Base-by-base conservation (phyloP, 2,113 vertebrate genomes). In the Silurus meridionalis region DNA sequence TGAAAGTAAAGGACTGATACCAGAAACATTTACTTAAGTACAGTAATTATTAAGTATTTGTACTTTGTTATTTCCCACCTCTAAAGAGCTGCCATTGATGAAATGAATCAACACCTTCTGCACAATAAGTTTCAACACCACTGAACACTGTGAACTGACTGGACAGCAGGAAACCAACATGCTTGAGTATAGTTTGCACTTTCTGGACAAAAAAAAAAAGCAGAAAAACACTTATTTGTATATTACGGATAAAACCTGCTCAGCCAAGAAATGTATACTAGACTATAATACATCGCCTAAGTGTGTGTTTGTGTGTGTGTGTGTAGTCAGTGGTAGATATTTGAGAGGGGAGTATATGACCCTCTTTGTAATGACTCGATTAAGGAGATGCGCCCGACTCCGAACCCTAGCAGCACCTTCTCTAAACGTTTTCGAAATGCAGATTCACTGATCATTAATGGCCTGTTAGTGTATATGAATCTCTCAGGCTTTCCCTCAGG, bases 371-470 rank as follows among this genome's bases (percentile, higher is more conserved):
- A 84, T 75, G 77, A 82, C 67, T 84, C 81, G 81, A 81, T 84
- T 87, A 87, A 78, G 79, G 57, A 72, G 72, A 83, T 15, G 19
- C 66, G 13, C 60, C 83, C 64, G 67, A 79, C 55, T 57, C 63
- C 72, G 74, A 83, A 64, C 66, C 11, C 52, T 6, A 52, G 23
- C 74, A n/a, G 5, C 23, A 37, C 23, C 52, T 23, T 74, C 85
- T 53, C 80, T 86, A 84, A 84, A 86, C 58, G 15, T 46, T 17
- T 77, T 81, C 52, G 37, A 86, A 77, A 86, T 87, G 85, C 82
- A 77, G 82, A 89, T 86, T 82, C 77, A 61, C 85, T 83, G n/a
- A 86, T 84, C 66, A 84, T 89, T 89, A 89, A 71, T 52, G 77
- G 60, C 53, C 37, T 77, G 19, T 58, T 58, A 28, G 14, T 37